Conservation (phyloP, 2,888 invertebrate genomes). For the Slavum lentiscoides region DNA sequence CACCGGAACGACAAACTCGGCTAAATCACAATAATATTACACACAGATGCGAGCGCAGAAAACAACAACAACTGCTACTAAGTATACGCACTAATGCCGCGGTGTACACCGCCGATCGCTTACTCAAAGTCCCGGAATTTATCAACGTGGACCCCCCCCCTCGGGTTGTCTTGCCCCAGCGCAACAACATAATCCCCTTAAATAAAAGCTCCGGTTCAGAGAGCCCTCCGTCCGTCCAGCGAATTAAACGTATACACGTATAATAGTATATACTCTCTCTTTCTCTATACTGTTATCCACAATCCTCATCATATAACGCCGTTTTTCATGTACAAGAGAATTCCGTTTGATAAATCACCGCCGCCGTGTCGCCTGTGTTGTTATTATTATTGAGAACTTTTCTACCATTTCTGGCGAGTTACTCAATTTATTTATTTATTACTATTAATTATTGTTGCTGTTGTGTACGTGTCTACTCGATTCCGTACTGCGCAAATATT, state of each 20-base stretch:
- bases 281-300: background rate
- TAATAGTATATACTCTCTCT: background rate
- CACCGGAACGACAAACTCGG: too few species aligned
- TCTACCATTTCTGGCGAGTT: too few species aligned
- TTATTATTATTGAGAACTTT: too few species aligned
- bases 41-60: too few species aligned
- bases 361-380: background rate
- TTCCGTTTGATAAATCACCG: constrained; percentile 23
- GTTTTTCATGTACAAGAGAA: background rate
- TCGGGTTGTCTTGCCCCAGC: background rate
- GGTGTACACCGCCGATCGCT: too few species aligned
- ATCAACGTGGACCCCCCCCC: background rate
- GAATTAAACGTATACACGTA: background rate
- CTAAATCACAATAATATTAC: too few species aligned
- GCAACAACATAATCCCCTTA: constrained; percentile 21
- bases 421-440: too few species aligned
- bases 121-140: constrained; percentile 12
- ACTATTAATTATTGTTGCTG: too few species aligned
- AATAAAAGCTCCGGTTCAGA: constrained; percentile 17
- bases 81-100: too few species aligned
- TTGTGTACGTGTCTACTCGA: too few species aligned
- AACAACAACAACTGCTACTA: too few species aligned
- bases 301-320: background rate
- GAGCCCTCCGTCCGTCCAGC: background rate
- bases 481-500: too few species aligned